Evolutionary conservation across 2,888 invertebrate genomes (phyloP).

Genomic region (Cepaea hortensis): DNA sequence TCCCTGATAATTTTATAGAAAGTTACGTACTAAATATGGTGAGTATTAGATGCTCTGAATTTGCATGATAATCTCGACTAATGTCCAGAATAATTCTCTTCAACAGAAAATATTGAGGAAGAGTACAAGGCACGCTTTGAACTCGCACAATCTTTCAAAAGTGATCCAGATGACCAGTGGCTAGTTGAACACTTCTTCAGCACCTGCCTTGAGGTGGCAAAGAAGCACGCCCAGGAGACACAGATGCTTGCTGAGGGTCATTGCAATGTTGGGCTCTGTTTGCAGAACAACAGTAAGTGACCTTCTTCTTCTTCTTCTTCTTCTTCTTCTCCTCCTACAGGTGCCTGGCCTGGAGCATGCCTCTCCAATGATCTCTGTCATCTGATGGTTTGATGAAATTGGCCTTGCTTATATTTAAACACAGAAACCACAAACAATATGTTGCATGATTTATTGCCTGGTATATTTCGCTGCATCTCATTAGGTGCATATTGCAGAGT

Average conservation of each 20-base stretch:
- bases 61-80: too few species aligned
- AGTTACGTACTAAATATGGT: too few species aligned
- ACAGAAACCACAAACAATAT: too few species aligned
- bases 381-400: too few species aligned
- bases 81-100: not conserved
- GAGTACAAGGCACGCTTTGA: constrained; percentile 70
- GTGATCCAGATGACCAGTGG: constrained; percentile 73
- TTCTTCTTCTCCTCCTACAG: not conserved
- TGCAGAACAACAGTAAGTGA: constrained; percentile 71
- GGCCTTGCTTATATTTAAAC: too few species aligned
- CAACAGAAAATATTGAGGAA: constrained; percentile 66
- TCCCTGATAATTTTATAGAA: too few species aligned
- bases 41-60: too few species aligned
- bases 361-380: too few species aligned
- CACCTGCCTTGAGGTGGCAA: constrained; percentile 69
- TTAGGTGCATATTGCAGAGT: too few species aligned
- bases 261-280: constrained; percentile 73
- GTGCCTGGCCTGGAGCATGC: too few species aligned
- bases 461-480: too few species aligned
- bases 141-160: constrained; percentile 72
- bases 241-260: constrained; percentile 72
- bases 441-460: too few species aligned
- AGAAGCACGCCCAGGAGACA: constrained; percentile 69
- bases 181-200: constrained; percentile 74
- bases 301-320: not conserved